phyloP scores from a whole-genome alignment of 2,888 invertebrate genomes.

The Allolobophora icterica region DNA sequence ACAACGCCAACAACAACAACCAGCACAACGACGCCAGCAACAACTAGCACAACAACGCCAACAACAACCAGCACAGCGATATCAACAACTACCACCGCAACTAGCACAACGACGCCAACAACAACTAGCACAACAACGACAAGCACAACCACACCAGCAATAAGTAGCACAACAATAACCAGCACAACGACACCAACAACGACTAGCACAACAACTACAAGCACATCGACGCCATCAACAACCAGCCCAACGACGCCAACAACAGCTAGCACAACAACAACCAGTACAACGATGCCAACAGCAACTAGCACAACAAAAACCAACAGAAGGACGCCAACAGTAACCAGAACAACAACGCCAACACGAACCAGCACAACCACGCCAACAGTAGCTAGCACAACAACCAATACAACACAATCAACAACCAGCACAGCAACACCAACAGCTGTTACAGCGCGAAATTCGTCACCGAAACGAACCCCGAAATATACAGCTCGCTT shows the following conservation, averaged over 20 bases:
- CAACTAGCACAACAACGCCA: not conserved
- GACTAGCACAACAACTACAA: not conserved
- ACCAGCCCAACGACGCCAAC: not conserved
- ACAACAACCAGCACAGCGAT: not conserved
- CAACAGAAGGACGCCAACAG: not conserved
- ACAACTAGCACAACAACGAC: not conserved
- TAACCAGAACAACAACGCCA: not conserved
- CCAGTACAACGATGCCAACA: not conserved
- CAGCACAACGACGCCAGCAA: not conserved
- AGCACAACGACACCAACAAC: not conserved
- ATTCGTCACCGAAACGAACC: not conserved
- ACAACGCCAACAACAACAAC: not conserved
- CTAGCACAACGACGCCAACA: not conserved
- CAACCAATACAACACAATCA: not conserved
- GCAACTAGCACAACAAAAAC: not conserved
- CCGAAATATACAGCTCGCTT: not conserved
- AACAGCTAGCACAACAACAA: not conserved
- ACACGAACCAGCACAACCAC: not conserved
- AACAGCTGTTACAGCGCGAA: not conserved
- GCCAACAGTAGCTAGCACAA: not conserved
- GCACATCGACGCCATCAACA: not conserved
- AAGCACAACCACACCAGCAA: not conserved
- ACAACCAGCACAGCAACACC: not conserved
- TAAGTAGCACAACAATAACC: not conserved
- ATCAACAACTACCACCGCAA: not conserved